phyloP scores from a whole-genome alignment of 2,113 vertebrate species.

The Nothobranchius furzeri region DNA sequence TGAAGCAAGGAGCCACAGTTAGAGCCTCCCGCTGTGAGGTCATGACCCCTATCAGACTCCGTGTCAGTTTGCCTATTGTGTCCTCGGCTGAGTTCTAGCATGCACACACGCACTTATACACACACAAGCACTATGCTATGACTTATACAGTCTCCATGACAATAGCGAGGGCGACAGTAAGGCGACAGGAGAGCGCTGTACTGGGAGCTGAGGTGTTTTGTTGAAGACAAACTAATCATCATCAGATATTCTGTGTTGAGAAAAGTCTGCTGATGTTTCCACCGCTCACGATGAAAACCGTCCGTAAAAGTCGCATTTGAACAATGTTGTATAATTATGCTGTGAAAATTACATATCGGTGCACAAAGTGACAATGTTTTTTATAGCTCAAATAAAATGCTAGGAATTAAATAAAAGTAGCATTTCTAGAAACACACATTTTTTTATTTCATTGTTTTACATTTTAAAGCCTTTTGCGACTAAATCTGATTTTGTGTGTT shows the following conservation, averaged over 20 bases:
- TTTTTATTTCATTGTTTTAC: too few species aligned
- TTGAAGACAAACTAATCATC: constrained; percentile 37
- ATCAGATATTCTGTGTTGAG: constrained; percentile 34
- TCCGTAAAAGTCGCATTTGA: too few species aligned
- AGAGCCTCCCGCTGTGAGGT: constrained; percentile 81
- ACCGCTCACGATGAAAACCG: too few species aligned
- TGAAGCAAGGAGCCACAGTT: constrained; percentile 82
- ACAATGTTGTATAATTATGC: too few species aligned
- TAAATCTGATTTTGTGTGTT: too few species aligned
- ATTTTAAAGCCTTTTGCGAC: too few species aligned
- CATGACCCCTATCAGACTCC: constrained; percentile 98
- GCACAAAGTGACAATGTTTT: too few species aligned
- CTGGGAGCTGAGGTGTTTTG: constrained; percentile 75
- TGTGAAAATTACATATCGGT: too few species aligned
- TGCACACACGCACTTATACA: constrained; percentile 37
- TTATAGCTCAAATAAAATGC: too few species aligned
- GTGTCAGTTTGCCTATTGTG: constrained; percentile 96
- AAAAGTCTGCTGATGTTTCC: too few species aligned
- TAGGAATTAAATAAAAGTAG: too few species aligned
- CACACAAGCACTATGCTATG: constrained; percentile 74
- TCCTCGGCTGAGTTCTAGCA: constrained; percentile 67
- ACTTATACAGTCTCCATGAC: constrained; percentile 98
- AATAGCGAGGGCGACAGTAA: constrained; percentile 92
- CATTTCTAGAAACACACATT: too few species aligned
- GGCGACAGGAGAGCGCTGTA: constrained; percentile 87